A percentile compares a stretch with the other conserved stretches of the same genome.
These are phyloP conservation scores for Heliconius himera DNA, from an alignment of 1,140 invertebrate species.

Conservation along the genomic window DNA sequence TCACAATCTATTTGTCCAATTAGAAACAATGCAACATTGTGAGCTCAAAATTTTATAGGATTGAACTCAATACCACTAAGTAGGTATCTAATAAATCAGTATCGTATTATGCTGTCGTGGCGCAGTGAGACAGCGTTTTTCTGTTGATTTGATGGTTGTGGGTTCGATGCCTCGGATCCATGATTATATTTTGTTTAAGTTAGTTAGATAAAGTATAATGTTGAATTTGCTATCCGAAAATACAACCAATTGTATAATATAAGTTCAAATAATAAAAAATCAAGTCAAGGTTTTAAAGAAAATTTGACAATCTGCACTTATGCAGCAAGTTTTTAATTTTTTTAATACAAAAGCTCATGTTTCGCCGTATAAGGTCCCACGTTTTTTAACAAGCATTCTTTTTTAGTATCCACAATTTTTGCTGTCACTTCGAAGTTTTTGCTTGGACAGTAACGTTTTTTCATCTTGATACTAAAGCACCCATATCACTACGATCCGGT, in stretches of 20 bases:
- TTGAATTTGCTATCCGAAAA: not conserved
- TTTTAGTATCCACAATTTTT: constrained; percentile 62
- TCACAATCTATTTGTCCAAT: constrained; percentile 28
- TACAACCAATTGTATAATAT: no score
- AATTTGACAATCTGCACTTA: no score
- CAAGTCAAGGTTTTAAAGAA: no score
- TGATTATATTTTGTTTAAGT: not conserved
- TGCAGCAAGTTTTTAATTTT: not conserved
- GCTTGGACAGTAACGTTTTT: constrained; percentile 62
- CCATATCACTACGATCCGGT: constrained; percentile 64
- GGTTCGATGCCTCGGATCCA: no score
- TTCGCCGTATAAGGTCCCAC: constrained; percentile 28
- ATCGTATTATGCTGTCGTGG: not conserved
- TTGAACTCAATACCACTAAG: not conserved
- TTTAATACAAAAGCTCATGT: not conserved
- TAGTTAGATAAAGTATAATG: not conserved
- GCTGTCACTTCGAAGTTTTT: constrained; percentile 66
- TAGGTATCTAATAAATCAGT: not conserved
- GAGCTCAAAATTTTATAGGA: not conserved
- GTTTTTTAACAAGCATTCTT: constrained; percentile 58
- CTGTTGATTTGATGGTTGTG: no score
- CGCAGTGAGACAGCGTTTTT: no score
- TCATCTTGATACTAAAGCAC: constrained; percentile 60
- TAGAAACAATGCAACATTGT: constrained; percentile 30
- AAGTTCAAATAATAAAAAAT: no score